phyloP scores from a whole-genome alignment of 2,888 invertebrate genomes.

The Harmothoe impar region DNA sequence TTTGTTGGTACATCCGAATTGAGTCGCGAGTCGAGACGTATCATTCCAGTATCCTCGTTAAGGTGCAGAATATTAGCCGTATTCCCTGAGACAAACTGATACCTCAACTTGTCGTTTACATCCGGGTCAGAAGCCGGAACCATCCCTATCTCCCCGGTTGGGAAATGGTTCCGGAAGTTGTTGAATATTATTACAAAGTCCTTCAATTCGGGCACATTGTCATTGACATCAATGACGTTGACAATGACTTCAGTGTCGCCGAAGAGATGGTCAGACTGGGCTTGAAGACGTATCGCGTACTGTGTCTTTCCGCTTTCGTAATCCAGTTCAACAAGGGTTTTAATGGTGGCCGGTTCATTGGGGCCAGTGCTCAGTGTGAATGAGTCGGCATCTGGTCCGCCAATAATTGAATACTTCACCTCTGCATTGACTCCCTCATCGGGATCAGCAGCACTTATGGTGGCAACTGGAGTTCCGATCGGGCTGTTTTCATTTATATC shows the following conservation, averaged over 20 bases:
- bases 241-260: slow-evolving; percentile 95
- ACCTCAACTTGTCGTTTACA: slow-evolving; percentile 89
- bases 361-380: slow-evolving; percentile 73
- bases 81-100: slow-evolving; percentile 94
- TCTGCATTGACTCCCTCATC: slow-evolving; percentile 96
- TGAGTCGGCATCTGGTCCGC: slow-evolving; percentile 90
- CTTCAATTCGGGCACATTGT: slow-evolving; percentile 94
- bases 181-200: slow-evolving; percentile 97
- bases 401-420: slow-evolving; percentile 95
- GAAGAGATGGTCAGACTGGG: slow-evolving; percentile 94
- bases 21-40: slow-evolving; percentile 94
- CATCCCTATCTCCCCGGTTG: slow-evolving; percentile 93
- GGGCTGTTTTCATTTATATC: slow-evolving; percentile 98
- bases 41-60: slow-evolving; percentile 92
- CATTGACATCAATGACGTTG: slow-evolving; percentile 94
- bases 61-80: slow-evolving; percentile 94
- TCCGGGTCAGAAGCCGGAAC: slow-evolving; percentile 98
- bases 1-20: slow-evolving; percentile 97
- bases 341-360: slow-evolving; percentile 90
- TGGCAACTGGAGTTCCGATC: slow-evolving; percentile 95
- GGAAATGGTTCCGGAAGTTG: slow-evolving; percentile 96
- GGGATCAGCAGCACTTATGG: slow-evolving; percentile 94
- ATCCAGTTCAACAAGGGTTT: slow-evolving; percentile 95
- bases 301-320: slow-evolving; percentile 96
- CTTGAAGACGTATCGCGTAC: slow-evolving; percentile 93